Percentiles rank a stretch among this genome's conserved stretches.
Evolutionary conservation across 92 coral and sea anemone genomes (phyloP).

Genomic region (Pocillopora meandrina): DNA sequence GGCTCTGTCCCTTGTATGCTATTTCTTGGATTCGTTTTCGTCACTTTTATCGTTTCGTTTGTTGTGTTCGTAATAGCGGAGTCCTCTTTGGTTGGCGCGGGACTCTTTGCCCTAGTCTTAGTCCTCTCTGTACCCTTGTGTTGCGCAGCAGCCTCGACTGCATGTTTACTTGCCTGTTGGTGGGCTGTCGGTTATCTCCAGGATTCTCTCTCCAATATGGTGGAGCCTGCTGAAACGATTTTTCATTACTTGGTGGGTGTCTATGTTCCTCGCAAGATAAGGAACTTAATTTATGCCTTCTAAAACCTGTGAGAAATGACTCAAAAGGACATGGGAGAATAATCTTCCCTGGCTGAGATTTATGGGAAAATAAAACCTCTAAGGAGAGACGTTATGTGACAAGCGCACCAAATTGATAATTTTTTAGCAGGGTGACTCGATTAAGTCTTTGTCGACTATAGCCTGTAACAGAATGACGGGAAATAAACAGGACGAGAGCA

Average conservation of each 20-base stretch:
- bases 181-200: conserved; percentile 44
- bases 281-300: conserved; percentile 25
- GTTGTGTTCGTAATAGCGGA: conserved; percentile 39
- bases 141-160: conserved; percentile 52
- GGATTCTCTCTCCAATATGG: conserved; percentile 44
- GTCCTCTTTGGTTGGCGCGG: conserved; percentile 34
- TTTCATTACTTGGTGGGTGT: conserved; percentile 44
- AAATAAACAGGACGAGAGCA: too few species aligned
- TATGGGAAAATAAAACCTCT: too few species aligned
- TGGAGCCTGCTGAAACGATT: conserved; percentile 40
- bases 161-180: conserved; percentile 43
- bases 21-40: conserved; percentile 28
- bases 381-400: not conserved
- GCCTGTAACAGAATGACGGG: too few species aligned
- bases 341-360: too few species aligned
- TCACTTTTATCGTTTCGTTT: conserved; percentile 26
- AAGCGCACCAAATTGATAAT: not conserved
- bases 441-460: too few species aligned
- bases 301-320: not conserved
- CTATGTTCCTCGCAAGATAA: conserved; percentile 36
- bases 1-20: conserved; percentile 28
- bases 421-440: too few species aligned
- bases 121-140: conserved; percentile 42
- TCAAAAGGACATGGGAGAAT: too few species aligned
- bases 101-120: conserved; percentile 31